phyloP scores from a whole-genome alignment of 2,888 invertebrate genomes.

The Drosophila cracens region DNA sequence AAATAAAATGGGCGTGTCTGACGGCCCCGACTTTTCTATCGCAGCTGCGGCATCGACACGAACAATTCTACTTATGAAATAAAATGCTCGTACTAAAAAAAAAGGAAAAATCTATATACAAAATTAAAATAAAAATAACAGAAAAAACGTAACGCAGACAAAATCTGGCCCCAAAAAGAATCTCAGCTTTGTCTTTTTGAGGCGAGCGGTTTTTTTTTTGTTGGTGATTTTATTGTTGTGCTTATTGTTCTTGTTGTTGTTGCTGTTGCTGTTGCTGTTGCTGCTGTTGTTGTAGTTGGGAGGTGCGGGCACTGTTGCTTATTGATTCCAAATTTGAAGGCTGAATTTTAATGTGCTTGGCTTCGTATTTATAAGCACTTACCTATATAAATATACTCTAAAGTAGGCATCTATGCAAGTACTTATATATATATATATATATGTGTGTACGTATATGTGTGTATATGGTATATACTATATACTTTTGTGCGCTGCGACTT shows the following conservation, averaged over 20 bases:
- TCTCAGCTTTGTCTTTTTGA: conserved; percentile 38
- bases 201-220: conserved; percentile 34
- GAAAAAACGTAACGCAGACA: conserved; percentile 14
- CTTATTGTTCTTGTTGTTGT: conserved; percentile 6
- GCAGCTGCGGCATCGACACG: conserved; percentile 48
- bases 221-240: conserved; percentile 16
- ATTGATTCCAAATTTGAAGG: conserved; percentile 69
- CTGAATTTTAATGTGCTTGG: conserved; percentile 57
- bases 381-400: conserved; percentile 9
- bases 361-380: conserved; percentile 36
- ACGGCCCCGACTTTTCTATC: conserved; percentile 37
- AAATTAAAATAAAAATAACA: neutral
- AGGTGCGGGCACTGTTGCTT: conserved; percentile 56
- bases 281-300: conserved; percentile 12
- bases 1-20: conserved; percentile 36
- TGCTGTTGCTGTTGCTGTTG: conserved; percentile 16
- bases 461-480: neutral
- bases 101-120: neutral
- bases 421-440: neutral
- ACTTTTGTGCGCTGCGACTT: conserved; percentile 1
- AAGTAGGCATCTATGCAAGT: neutral
- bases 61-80: conserved; percentile 35
- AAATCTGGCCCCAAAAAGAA: conserved; percentile 43
- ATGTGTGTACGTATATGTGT: neutral
- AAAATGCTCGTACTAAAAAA: conserved; percentile 12